Percentiles rank a stretch among this genome's conserved stretches.
Evolutionary conservation across 1,140 invertebrate species (phyloP).

Genomic region (Elymnias hypermnestra): DNA sequence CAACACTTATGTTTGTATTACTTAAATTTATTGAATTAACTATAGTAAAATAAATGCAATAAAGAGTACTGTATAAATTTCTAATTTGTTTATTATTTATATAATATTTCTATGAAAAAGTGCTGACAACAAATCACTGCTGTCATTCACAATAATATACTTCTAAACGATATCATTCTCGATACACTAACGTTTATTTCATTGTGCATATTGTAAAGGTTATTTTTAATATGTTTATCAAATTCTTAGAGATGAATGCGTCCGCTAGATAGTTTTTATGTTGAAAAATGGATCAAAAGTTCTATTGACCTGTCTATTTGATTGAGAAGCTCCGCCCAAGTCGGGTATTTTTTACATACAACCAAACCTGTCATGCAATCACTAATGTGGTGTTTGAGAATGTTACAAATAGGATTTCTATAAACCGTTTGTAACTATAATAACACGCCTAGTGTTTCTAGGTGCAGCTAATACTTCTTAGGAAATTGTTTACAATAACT

Average conservation of each 20-base stretch:
- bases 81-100: too few relatives aligned
- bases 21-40: too few relatives aligned
- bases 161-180: too few relatives aligned
- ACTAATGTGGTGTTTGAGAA: constrained; percentile 1
- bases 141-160: too few relatives aligned
- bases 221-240: neutral
- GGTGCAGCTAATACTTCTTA: constrained; percentile 1
- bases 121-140: too few relatives aligned
- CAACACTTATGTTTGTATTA: too few relatives aligned
- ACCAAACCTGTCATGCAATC: constrained; percentile 11
- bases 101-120: too few relatives aligned
- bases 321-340: constrained; percentile 18
- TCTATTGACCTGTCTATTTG: constrained; percentile 21
- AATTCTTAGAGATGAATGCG: neutral
- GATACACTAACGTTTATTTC: too few relatives aligned
- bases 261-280: too few relatives aligned
- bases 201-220: neutral
- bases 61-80: too few relatives aligned
- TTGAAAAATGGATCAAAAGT: constrained; percentile 6
- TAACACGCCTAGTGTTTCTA: neutral
- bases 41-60: too few relatives aligned
- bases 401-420: constrained; percentile 1
- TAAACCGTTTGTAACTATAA: constrained; percentile 2
- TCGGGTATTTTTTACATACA: constrained; percentile 14
- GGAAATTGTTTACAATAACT: constrained; percentile 2